These are phyloP conservation scores for Zootoca vivipara DNA, from an alignment of 2,113 vertebrate species.

Conservation along the genomic window DNA sequence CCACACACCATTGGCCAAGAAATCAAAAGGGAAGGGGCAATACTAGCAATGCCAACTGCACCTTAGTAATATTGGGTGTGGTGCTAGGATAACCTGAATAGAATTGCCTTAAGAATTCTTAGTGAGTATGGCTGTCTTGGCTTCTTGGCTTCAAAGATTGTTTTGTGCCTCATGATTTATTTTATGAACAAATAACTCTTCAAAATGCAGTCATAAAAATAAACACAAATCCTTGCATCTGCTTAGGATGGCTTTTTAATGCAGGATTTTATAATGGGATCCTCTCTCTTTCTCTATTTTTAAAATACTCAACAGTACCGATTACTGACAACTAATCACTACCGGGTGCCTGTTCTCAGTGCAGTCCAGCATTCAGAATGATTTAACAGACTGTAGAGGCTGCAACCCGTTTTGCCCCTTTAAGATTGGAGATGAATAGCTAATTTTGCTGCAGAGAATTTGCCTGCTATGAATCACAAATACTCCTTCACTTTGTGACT, in stretches of 20 bases:
- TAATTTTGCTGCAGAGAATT: slow-evolving; percentile 70
- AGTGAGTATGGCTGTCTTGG: slow-evolving; percentile 13
- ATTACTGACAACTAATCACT: slow-evolving; percentile 58
- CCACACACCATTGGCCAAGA: neutral
- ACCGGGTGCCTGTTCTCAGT: slow-evolving; percentile 46
- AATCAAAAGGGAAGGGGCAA: neutral
- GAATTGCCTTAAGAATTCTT: slow-evolving; percentile 25
- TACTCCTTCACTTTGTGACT: slow-evolving; percentile 37
- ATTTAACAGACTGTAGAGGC: slow-evolving; percentile 58
- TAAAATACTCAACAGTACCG: slow-evolving; percentile 54
- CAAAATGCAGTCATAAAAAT: slow-evolving; percentile 6
- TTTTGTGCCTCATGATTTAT: slow-evolving; percentile 31
- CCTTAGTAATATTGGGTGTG: neutral
- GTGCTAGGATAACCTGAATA: slow-evolving; percentile 7
- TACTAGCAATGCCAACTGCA: neutral
- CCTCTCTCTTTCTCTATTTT: slow-evolving; percentile 48
- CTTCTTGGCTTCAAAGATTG: slow-evolving; percentile 52
- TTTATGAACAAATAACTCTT: neutral
- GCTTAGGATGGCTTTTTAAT: slow-evolving; percentile 37
- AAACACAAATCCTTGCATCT: neutral
- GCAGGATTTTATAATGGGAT: slow-evolving; percentile 44
- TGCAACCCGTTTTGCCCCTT: slow-evolving; percentile 67
- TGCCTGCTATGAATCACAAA: slow-evolving; percentile 65
- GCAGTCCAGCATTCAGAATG: slow-evolving; percentile 60
- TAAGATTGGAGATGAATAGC: slow-evolving; percentile 68